Evolutionary conservation across 1,140 invertebrate species (phyloP), one percentile per base, ranked within the genome.

Genomic region (Tenebrio molitor): DNA sequence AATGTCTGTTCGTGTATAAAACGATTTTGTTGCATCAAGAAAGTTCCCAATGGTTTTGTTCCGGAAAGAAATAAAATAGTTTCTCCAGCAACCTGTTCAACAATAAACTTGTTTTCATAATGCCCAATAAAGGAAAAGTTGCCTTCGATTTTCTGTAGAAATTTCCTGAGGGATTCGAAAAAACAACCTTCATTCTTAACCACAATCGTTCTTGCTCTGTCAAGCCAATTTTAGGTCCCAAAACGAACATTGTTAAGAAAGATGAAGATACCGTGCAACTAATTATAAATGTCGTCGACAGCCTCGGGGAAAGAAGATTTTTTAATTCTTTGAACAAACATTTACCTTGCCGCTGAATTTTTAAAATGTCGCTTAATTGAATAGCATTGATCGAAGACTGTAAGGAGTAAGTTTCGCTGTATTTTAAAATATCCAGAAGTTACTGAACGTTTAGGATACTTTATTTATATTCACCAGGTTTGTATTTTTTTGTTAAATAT

Each of bases 401-500:
- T 29, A 29, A 46, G 16, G 14, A 46, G 42, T 46, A 46, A 19
- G 42, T 53, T 53, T 53, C 19, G 46, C 46, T 23, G 46, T 58
- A 25, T 58, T 58, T 12, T 58, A 29, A 44, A 21, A 53, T 53
- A 53, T n/a, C 17, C 17, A 21, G 21, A 58, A 33, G 21, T 58
- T n/a, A 25, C n/a, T 39, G 36, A 39, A 39, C 36, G n/a, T 58
- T 58, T 58, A 25, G 50, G 50, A 58, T 25, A 58, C 50, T 58
- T 58, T 58, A 58, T 58, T 25, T 58, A 58, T 14, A 58, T 29
- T 29, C 8, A 58, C 50, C 50, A 58, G 50, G 50, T 58, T 58
- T 58, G 50, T 58, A 58, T 58, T 58, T 58, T 58, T 58, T 58
- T 58, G 50, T 58, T 58, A 25, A 58, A 39, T 39, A 29, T 29